These are phyloP conservation scores for Chloropsis hardwickii DNA, from an alignment of 2,113 vertebrate genomes.

Conservation along the genomic window DNA sequence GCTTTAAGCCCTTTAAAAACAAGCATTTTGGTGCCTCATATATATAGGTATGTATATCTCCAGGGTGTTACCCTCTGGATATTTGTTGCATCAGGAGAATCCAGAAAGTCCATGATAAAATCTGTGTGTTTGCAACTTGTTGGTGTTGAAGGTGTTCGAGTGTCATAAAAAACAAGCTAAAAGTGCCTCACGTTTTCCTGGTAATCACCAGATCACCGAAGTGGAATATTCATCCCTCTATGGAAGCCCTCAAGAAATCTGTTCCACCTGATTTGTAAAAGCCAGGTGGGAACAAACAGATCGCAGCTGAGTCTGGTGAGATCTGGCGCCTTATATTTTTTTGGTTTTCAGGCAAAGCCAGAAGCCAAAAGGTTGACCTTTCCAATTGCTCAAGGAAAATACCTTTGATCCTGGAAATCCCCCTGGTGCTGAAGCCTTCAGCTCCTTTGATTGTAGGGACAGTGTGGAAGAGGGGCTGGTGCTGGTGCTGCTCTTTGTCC, in stretches of 20 bases:
- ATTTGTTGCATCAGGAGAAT: background rate
- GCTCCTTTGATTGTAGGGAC: background rate
- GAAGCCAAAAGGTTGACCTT: background rate
- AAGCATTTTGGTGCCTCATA: background rate
- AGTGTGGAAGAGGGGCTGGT: background rate
- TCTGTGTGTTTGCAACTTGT: rapidly evolving
- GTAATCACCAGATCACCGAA: rapidly evolving
- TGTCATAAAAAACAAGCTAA: background rate
- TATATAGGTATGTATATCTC: background rate
- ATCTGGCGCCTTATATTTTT: background rate
- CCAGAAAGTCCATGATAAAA: background rate
- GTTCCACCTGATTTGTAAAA: background rate
- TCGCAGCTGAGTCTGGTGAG: background rate
- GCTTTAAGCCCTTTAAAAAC: background rate
- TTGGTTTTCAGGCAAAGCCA: background rate
- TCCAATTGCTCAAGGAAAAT: background rate
- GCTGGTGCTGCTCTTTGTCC: background rate
- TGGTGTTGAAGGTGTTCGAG: background rate
- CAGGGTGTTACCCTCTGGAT: background rate
- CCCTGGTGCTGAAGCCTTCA: background rate
- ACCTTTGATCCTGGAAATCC: background rate
- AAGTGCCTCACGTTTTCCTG: background rate
- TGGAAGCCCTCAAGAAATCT: background rate
- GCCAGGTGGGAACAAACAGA: background rate
- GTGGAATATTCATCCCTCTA: background rate